These are phyloP conservation scores for Thermophis baileyi DNA, from an alignment of 2,113 vertebrate genomes.

Conservation along the genomic window DNA sequence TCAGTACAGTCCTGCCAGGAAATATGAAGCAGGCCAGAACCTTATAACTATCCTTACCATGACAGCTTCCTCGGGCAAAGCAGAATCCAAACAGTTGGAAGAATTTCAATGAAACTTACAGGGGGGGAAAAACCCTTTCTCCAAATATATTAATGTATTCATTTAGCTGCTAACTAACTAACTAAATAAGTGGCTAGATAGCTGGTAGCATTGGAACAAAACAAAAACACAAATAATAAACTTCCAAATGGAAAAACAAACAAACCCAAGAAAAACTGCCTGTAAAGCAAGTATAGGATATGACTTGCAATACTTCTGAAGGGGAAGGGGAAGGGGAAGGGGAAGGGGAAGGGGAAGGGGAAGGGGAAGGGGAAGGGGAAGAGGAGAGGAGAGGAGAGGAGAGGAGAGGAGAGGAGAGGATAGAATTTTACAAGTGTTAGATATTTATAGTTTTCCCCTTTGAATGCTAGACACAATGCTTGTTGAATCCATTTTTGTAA, in stretches of 20 bases:
- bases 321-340: accelerated
- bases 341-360: no score
- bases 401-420: background rate
- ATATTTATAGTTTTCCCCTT: no score
- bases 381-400: no score
- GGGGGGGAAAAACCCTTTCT: no score
- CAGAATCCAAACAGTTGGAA: background rate
- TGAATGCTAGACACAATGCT: no score
- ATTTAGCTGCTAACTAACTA: background rate
- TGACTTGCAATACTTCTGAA: background rate
- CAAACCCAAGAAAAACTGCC: background rate
- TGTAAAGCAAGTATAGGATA: background rate
- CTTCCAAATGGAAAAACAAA: background rate
- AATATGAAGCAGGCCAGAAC: background rate
- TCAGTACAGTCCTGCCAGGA: background rate
- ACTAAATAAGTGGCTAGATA: background rate
- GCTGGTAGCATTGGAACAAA: background rate
- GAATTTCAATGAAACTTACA: background rate
- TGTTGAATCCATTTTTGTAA: no score
- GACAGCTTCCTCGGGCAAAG: background rate
- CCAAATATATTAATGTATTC: background rate
- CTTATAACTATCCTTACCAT: background rate
- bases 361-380: no score
- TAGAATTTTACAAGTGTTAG: no score
- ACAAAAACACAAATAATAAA: background rate